Evolutionary conservation across 1,140 invertebrate genomes (phyloP), one percentile per base, ranked within the genome.

Genomic region (Stenopsyche tienmushanensis): DNA sequence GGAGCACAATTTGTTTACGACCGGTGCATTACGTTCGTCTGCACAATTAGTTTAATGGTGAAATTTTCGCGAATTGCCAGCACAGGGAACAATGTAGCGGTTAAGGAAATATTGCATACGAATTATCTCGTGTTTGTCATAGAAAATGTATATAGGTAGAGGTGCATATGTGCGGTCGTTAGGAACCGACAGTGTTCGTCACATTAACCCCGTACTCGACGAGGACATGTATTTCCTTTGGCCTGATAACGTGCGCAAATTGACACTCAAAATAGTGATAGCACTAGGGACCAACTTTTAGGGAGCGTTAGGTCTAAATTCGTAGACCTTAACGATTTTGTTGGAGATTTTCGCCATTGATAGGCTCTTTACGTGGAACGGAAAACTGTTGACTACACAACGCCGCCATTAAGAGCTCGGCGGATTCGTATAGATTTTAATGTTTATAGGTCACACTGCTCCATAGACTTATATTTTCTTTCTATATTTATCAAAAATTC

Each of bases 231-330:
- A 55, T 64, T 54, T 55, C 52, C 62, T 64, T 55, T 55, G 62
- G 25, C 18, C 62, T 55, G 50, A 54, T 64, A 49, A 49, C 57
- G n/a, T 34, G 39, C 44, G 34, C 49, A 64, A 64, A 64, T 64
- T 55, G 62, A 64, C 62, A 55, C 39, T 64, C 50, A 34, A 53
- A 64, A 52, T 62, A 52, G 50, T 64, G 62, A 64, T 64, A 54
- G 49, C 62, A 42, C 24, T 29, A 49, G 50, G 17, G 34, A 24
- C 52, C 26, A 3, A 3, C 10, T 24, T 24, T 7, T 15, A 3
- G 52, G 23, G 23, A 20, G 26, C 57, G 21, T 60, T 47, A 47
- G 42, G 41, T 47, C 57, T 44, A 60, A 60, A 60, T 60, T 60
- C 57, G 57, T 34, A 29, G 42, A 60, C 57, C 57, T 60, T 60